A percentile compares a stretch with the other conserved stretches of the same genome.
phyloP scores from a whole-genome alignment of 2,888 invertebrate genomes.

The Maniola hyperantus region DNA sequence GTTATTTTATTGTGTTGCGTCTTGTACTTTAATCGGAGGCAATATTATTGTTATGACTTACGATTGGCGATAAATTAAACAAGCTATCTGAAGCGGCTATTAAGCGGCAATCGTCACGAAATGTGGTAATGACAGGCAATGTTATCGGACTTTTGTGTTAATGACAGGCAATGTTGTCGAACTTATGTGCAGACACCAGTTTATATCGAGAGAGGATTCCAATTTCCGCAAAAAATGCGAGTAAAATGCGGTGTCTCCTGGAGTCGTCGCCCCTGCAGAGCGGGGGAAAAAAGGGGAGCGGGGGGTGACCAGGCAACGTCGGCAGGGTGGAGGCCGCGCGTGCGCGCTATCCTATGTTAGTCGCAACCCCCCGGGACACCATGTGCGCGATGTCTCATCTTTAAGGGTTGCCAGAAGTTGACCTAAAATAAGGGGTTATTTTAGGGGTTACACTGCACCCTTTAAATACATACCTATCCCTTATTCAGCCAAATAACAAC shows the following conservation, averaged over 20 bases:
- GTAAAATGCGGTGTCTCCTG: constrained; percentile 68
- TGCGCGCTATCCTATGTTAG: constrained; percentile 53
- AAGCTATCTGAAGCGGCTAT: constrained; percentile 26
- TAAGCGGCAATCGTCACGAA: constrained; percentile 23
- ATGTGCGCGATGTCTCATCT: constrained; percentile 52
- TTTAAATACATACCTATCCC: too few species aligned
- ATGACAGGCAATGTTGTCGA: constrained; percentile 39
- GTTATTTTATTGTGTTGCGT: constrained; percentile 4
- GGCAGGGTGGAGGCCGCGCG: constrained; percentile 57
- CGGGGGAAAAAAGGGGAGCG: constrained; percentile 49
- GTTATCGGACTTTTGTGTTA: constrained; percentile 40
- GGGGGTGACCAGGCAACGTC: constrained; percentile 43
- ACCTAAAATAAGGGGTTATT: not conserved
- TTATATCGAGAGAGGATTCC: constrained; percentile 62
- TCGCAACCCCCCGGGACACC: constrained; percentile 57
- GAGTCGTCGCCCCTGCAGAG: constrained; percentile 54
- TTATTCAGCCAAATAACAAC: too few species aligned
- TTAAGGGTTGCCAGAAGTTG: not conserved
- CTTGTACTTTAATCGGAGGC: not conserved
- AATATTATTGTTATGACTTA: constrained; percentile 34
- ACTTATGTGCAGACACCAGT: constrained; percentile 44
- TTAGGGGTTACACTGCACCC: not conserved
- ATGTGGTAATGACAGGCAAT: constrained; percentile 37
- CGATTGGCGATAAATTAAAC: constrained; percentile 23
- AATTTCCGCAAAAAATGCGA: constrained; percentile 73